These are phyloP conservation scores for Macrotus californicus DNA, from an alignment of 2,113 vertebrate species.

Conservation along the genomic window DNA sequence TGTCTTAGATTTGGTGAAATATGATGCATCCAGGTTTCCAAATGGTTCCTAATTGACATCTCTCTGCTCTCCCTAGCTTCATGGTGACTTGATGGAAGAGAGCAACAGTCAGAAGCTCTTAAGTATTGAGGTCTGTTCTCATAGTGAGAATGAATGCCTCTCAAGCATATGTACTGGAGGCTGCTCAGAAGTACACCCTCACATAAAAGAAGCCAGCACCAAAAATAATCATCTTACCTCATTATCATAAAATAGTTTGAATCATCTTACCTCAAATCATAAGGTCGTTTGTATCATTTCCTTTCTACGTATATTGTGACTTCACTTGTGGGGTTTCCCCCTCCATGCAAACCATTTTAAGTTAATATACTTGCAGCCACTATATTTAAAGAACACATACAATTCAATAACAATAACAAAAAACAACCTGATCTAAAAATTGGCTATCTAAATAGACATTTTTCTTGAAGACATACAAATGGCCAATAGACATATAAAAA, in stretches of 20 bases:
- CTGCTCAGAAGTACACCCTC: neutral
- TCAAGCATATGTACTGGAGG: neutral
- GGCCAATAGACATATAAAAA: too few species aligned
- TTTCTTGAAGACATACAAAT: too few species aligned
- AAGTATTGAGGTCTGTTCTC: neutral
- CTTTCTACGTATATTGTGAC: neutral
- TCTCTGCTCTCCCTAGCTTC: neutral
- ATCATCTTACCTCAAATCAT: neutral
- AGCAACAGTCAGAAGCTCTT: neutral
- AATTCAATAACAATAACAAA: too few species aligned
- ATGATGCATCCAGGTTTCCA: neutral
- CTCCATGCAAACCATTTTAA: neutral
- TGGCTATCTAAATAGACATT: too few species aligned
- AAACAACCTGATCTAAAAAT: too few species aligned
- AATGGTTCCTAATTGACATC: neutral
- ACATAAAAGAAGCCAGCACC: neutral
- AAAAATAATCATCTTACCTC: neutral
- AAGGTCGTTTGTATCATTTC: neutral
- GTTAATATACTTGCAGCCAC: neutral
- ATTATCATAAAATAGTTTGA: neutral
- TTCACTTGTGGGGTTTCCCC: neutral
- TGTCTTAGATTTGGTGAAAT: neutral
- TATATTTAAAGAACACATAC: too few species aligned
- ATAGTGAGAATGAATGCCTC: neutral
- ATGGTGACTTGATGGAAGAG: neutral